A percentile compares a stretch with the other conserved stretches of the same genome.
These are phyloP conservation scores for Ceratina japonica DNA, from an alignment of 1,140 invertebrate genomes.

Conservation along the genomic window DNA sequence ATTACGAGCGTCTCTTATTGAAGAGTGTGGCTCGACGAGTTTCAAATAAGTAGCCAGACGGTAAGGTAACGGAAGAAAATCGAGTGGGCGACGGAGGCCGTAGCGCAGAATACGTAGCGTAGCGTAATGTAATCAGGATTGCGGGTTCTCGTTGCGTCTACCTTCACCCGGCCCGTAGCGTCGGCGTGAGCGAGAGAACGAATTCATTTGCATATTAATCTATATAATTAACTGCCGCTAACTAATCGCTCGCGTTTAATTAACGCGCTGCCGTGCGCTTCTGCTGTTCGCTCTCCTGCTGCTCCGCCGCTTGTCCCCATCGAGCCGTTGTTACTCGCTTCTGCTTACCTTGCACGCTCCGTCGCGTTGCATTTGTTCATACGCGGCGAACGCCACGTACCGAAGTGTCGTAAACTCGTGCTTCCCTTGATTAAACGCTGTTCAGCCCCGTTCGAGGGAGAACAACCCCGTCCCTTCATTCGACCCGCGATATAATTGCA, in stretches of 20 bases:
- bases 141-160: conserved; percentile 13
- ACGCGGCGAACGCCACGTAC: conserved; percentile 31
- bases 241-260: conserved; percentile 67
- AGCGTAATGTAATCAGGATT: conserved; percentile 39
- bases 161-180: conserved; percentile 8
- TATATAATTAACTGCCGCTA: conserved; percentile 66
- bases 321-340: conserved; percentile 11
- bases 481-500: not conserved
- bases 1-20: no score
- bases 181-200: not conserved
- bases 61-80: no score
- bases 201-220: conserved; percentile 68
- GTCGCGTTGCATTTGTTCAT: conserved; percentile 40
- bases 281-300: not conserved
- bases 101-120: not conserved
- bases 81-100: no score
- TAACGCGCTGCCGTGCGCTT: conserved; percentile 38
- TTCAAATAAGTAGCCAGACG: no score
- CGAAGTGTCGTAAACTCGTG: conserved; percentile 47
- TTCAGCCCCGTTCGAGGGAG: not conserved
- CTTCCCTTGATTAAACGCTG: conserved; percentile 30
- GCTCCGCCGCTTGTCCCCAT: not conserved
- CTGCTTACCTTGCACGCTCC: not conserved
- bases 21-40: no score
- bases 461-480: conserved; percentile 6